These are phyloP conservation scores for Bombus impatiens DNA, from an alignment of 1,140 invertebrate genomes.

Conservation along the genomic window DNA sequence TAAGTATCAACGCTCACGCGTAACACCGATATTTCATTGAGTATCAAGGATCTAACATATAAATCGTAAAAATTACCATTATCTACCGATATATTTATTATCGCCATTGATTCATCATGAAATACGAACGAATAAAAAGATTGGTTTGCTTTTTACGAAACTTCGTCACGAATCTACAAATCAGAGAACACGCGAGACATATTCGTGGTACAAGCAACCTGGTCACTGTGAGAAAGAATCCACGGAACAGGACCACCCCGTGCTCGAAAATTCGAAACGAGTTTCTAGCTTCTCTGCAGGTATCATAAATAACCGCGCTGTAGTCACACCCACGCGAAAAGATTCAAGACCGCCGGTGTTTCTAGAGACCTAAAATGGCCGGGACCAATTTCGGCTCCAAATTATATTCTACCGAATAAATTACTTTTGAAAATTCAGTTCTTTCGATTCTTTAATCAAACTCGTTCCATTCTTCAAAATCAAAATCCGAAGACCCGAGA, in stretches of 20 bases:
- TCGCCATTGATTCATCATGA: not conserved
- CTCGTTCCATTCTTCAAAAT: too few relatives aligned
- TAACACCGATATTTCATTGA: not conserved
- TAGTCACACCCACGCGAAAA: constrained; percentile 62
- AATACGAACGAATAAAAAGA: not conserved
- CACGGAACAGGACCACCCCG: constrained; percentile 44
- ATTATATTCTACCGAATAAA: not conserved
- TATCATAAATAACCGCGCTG: constrained; percentile 60
- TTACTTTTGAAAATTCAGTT: too few relatives aligned
- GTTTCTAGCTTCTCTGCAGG: constrained; percentile 40
- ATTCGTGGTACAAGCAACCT: not conserved
- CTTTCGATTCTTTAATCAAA: not conserved
- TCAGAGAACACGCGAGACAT: not conserved
- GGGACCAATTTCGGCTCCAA: not conserved
- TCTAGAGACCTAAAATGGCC: not conserved
- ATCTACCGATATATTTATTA: not conserved
- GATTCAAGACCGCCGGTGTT: not conserved
- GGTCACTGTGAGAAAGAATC: constrained; percentile 10
- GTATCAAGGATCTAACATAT: not conserved
- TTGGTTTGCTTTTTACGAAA: not conserved
- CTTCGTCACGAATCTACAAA: not conserved
- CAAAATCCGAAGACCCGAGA: too few relatives aligned
- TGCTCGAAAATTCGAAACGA: constrained; percentile 52
- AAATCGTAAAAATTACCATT: not conserved
- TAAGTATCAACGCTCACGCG: not conserved